Evolutionary conservation across 2,113 vertebrate genomes (phyloP), one percentile per base, ranked within the genome.

Genomic region (Cyanistes caeruleus): DNA sequence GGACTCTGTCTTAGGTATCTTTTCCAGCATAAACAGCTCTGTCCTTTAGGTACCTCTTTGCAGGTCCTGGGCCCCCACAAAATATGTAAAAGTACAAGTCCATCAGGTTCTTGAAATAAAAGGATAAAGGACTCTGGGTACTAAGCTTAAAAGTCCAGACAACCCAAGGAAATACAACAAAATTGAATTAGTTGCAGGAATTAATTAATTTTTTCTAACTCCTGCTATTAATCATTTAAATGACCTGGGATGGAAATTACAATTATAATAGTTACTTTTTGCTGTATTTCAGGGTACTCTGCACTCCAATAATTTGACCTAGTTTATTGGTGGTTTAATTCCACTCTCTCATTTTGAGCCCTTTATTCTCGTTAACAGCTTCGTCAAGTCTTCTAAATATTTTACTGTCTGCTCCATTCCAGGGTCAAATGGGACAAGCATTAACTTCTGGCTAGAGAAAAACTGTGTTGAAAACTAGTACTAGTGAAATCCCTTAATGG

Each of bases 121-220:
- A 74, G 44, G 49, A 18, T 48, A 31, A 64, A 89, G 48, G 44
- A 17, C 56, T 72, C 72, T 0, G 20, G n/a, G 15, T 87, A 13
- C 31, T 35, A 62, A 64, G 74, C 62, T 85, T 91, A 48, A 80
- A 90, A 93, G 60, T 70, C 89, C 89, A 92, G 90, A 35, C 53
- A 53, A 82, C 64, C 69, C 24, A 37, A 93, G 93, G 93, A 94
- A 96, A 96, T 89, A 41, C 10, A 89, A 56, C 53, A 64, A 64
- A 95, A 97, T 79, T 81, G 80, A 92, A 75, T 96, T 86, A 90
- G 86, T 90, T 92, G 62, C 56, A 84, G 83, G 83, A 92, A 90
- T 91, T 72, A 93, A 86, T 95, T 96, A 13, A 64, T 68, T 92
- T 95, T 88, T 89, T 44, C n/a, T 72, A 92, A 96, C 44, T 89